These are phyloP conservation scores for Xenopus petersii DNA, from an alignment of 2,797 vertebrate species.

Conservation along the genomic window DNA sequence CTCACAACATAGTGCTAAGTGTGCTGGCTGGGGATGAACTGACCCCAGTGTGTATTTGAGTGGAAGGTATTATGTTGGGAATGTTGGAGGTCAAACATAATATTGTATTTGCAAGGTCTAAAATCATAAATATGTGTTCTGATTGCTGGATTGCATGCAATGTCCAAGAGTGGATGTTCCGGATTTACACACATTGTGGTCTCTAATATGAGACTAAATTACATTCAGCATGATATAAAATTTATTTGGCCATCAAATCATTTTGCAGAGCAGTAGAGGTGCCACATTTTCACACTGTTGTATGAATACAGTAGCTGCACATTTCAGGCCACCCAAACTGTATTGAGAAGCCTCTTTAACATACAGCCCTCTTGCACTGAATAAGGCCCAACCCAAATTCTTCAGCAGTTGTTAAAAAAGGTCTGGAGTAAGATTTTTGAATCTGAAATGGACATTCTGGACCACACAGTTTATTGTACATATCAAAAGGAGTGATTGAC, in stretches of 20 bases:
- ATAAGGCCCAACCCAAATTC: not conserved
- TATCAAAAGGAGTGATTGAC: no score
- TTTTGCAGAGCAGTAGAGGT: not conserved
- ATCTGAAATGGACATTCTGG: not conserved
- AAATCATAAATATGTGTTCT: no score
- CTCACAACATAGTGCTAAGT: no score
- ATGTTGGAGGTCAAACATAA: no score
- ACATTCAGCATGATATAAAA: slow-evolving; percentile 1
- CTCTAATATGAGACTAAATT: not conserved
- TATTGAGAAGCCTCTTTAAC: not conserved
- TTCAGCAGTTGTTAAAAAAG: not conserved
- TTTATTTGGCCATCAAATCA: not conserved
- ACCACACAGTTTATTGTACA: not conserved
- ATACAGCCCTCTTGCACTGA: not conserved
- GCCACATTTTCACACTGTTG: slow-evolving; percentile 16
- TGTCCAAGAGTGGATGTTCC: not conserved
- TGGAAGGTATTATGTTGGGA: no score
- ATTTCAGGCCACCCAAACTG: slow-evolving; percentile 19
- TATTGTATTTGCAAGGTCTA: no score
- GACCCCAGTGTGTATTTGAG: no score
- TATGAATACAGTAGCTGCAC: slow-evolving; percentile 6
- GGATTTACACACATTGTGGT: slow-evolving; percentile 15
- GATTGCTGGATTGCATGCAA: no score
- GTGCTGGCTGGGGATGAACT: no score
- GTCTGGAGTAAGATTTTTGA: no score